Evolutionary conservation across 1,140 invertebrate genomes (phyloP), one percentile per base, ranked within the genome.

Genomic region (Micrasema minimum): DNA sequence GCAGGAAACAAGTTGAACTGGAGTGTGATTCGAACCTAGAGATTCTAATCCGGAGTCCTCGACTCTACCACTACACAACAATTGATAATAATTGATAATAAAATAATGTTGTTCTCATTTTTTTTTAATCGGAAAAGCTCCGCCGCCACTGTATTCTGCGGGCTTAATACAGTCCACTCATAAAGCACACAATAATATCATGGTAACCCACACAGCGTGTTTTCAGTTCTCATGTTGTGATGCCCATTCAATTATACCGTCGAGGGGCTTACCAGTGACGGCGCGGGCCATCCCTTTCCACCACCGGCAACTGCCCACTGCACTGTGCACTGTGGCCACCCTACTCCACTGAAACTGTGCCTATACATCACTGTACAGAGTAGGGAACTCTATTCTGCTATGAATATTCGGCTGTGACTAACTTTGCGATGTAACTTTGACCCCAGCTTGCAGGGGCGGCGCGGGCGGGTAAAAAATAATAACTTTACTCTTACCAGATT

Each of bases 141-240:
- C n/a, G 5, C n/a, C n/a, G 9, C 18, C 18, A 4, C 43, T 16
- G n/a, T 16, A 45, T 45, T 45, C 43, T 10, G 43, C 37, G 16
- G 11, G n/a, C 70, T 41, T n/a, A 41, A 55, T 41, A 72, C 70
- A 67, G 66, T 35, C 64, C 59, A 65, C 66, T 59, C 55, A 53
- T 62, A 72, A 72, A 64, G 57, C 71, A 35, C 65, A 67, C 71
- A 72, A 66, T 71, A 65, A 66, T 71, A 71, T 66, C 48, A 65
- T 65, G 43, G 43, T 62, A 62, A 66, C 53, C 64, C 55, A 61
- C 65, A 72, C n/a, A 37, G 64, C 69, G 66, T 65, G 69, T 71
- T 71, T 71, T 72, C n/a, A n/a, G n/a, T n/a, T n/a, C n/a, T n/a
- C 69, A 71, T 65, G 69, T 71, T 71, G 57, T 72, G 71, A 72